Conservation (phyloP, 2,113 vertebrate genomes). For the Poicephalus gulielmi region DNA sequence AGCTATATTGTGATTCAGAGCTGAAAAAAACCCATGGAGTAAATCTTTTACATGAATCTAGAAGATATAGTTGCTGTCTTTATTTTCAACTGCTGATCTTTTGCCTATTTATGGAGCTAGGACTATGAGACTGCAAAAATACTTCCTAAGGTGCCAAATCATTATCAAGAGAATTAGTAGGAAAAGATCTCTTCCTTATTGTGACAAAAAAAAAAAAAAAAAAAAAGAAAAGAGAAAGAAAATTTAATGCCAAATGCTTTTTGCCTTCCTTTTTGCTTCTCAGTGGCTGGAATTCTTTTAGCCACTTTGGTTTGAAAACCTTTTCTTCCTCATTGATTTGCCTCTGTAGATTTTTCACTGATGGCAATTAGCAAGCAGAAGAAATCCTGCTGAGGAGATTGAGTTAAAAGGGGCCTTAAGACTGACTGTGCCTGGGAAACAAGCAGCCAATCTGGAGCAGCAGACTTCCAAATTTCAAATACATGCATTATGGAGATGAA, state of each 20-base stretch:
- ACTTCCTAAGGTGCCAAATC: background rate
- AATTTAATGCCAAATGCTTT: background rate
- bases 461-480: slow-evolving; percentile 34
- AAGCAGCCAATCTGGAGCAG: slow-evolving; percentile 26
- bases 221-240: background rate
- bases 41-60: background rate
- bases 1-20: background rate
- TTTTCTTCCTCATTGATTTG: slow-evolving; percentile 45
- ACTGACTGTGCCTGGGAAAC: slow-evolving; percentile 5
- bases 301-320: background rate
- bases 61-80: background rate
- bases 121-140: background rate
- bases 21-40: background rate
- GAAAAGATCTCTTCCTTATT: background rate
- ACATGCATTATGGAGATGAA: slow-evolving; percentile 31
- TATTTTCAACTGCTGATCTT: background rate
- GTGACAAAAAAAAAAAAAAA: background rate
- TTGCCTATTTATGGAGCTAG: background rate
- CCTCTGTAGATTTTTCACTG: slow-evolving; percentile 28
- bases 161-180: background rate
- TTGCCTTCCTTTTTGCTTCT: background rate
- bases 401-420: slow-evolving; percentile 49
- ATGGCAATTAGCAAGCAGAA: slow-evolving; percentile 43
- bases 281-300: background rate
- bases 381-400: slow-evolving; percentile 52